phyloP scores from a whole-genome alignment of 2,888 invertebrate genomes.

The Himalopsyche kuldschensis region DNA sequence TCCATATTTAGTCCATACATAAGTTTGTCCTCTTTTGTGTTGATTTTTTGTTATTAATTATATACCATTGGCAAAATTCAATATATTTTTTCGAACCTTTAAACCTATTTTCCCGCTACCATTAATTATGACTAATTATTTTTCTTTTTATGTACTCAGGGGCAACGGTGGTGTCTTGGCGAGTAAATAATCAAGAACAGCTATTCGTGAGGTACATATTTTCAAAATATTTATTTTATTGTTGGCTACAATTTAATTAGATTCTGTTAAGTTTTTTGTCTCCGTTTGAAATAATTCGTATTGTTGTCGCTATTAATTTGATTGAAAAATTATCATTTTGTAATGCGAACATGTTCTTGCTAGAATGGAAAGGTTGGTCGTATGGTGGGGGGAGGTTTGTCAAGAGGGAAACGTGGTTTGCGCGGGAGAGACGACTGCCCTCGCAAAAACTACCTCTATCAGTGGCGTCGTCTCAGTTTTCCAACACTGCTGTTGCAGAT shows the following conservation, averaged over 20 bases:
- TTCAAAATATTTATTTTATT: neutral
- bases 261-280: neutral
- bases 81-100: too few relatives aligned
- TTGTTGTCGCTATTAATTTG: neutral
- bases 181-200: conserved; percentile 94
- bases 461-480: conserved; percentile 19
- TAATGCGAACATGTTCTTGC: neutral
- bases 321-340: neutral
- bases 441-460: conserved; percentile 36
- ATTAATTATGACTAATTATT: neutral
- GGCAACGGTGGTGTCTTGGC: conserved; percentile 95
- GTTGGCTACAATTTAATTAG: neutral
- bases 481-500: too few relatives aligned
- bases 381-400: conserved; percentile 7
- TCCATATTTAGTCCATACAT: too few relatives aligned
- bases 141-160: conserved; percentile 58
- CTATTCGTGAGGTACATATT: conserved; percentile 60
- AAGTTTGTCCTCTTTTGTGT: too few relatives aligned
- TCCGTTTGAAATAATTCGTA: neutral
- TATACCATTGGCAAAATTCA: too few relatives aligned
- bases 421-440: conserved; percentile 36
- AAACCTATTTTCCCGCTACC: too few relatives aligned
- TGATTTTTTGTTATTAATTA: too few relatives aligned
- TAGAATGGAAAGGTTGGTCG: neutral
- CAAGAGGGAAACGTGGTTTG: conserved; percentile 20